A percentile compares a stretch with the other conserved stretches of the same genome.
phyloP scores from a whole-genome alignment of 1,140 invertebrate genomes.

The Tenebrio molitor region DNA sequence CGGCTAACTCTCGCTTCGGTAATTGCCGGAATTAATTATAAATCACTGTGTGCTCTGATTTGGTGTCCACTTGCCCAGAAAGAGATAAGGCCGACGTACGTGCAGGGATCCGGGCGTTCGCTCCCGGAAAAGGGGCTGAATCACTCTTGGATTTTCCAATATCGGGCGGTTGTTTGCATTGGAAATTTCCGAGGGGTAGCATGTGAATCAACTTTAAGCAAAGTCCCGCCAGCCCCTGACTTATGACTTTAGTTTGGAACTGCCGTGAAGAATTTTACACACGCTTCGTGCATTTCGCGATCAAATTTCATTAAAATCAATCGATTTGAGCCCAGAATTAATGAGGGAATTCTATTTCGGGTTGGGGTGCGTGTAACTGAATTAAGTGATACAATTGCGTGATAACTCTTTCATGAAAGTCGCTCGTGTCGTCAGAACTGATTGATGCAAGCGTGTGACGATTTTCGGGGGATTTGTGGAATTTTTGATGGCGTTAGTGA shows the following conservation, averaged over 20 bases:
- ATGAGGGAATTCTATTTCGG: conserved; percentile 10
- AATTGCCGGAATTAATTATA: conserved; percentile 35
- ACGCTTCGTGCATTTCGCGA: conserved; percentile 8
- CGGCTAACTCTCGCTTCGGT: no score
- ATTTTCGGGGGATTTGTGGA: neutral
- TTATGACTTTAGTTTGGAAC: conserved; percentile 19
- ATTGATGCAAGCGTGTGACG: neutral
- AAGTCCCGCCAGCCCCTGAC: conserved; percentile 1
- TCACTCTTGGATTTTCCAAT: conserved; percentile 38
- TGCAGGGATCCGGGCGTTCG: no score
- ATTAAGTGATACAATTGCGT: conserved; percentile 37
- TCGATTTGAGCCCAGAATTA: conserved; percentile 7
- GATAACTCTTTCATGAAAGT: conserved; percentile 16
- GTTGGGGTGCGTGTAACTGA: conserved; percentile 6
- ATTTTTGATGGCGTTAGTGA: neutral
- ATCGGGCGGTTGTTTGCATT: conserved; percentile 35
- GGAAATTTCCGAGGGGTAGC: conserved; percentile 34
- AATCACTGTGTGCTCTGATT: conserved; percentile 16
- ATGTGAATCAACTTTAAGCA: conserved; percentile 39
- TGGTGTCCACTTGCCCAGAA: conserved; percentile 33
- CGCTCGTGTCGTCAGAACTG: neutral
- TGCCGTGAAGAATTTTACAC: conserved; percentile 19
- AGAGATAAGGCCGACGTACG: conserved; percentile 25
- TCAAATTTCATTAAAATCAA: conserved; percentile 27
- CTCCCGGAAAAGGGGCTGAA: conserved; percentile 2